Percentiles rank a stretch among this genome's conserved stretches.
Evolutionary conservation across 2,113 vertebrate species (phyloP).

Genomic region (Albula goreensis): DNA sequence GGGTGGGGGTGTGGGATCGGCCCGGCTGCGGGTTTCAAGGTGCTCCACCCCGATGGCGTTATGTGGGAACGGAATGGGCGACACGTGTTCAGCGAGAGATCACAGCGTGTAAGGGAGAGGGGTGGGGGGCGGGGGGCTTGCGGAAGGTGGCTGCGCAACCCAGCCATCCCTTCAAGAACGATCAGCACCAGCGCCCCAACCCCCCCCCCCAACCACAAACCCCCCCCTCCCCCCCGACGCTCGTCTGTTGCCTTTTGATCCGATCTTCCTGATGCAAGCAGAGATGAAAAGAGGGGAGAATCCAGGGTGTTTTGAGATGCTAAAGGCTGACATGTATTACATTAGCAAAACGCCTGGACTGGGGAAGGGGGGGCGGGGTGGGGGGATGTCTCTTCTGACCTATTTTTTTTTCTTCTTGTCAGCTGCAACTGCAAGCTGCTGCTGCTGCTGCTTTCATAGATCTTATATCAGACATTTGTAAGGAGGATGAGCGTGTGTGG

Average conservation of each 20-base stretch:
- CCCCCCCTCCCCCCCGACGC: constrained; percentile 41
- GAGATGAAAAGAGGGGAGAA: constrained; percentile 39
- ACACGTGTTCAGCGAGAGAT: too few species aligned
- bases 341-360: constrained; percentile 50
- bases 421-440: neutral
- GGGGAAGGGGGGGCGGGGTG: neutral
- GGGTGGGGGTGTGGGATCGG: too few species aligned
- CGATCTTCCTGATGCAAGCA: constrained; percentile 22
- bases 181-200: too few species aligned
- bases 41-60: too few species aligned
- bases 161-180: constrained; percentile 17
- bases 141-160: too few species aligned
- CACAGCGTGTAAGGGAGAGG: too few species aligned
- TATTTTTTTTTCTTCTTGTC: constrained; percentile 42
- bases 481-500: neutral
- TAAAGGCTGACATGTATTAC: constrained; percentile 44
- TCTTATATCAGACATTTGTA: constrained; percentile 27
- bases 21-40: too few species aligned
- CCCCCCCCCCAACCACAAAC: too few species aligned
- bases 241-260: constrained; percentile 57
- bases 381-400: constrained; percentile 44
- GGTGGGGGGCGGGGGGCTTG: too few species aligned
- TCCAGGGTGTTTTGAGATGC: constrained; percentile 52
- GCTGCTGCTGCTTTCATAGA: constrained; percentile 42
- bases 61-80: too few species aligned